phyloP scores from a whole-genome alignment of 1,140 invertebrate genomes.

The Onthophagus taurus region DNA sequence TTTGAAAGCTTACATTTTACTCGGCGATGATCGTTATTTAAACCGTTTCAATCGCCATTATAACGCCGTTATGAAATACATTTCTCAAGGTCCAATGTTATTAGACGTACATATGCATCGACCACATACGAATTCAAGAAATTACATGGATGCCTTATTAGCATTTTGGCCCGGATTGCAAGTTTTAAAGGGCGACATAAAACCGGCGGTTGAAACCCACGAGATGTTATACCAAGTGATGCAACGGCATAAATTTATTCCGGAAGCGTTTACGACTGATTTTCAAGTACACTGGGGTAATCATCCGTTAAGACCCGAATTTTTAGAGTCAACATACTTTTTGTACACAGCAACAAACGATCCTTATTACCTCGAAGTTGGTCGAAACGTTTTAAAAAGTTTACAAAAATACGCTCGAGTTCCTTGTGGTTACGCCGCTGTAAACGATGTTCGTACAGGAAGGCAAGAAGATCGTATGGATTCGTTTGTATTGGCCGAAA shows the following conservation, averaged over 20 bases:
- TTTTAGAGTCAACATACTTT: slow-evolving; percentile 97
- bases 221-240: slow-evolving; percentile 95
- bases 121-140: slow-evolving; percentile 87
- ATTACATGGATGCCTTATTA: slow-evolving; percentile 95
- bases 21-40: slow-evolving; percentile 82
- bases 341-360: slow-evolving; percentile 91
- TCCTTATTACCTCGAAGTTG: slow-evolving; percentile 91
- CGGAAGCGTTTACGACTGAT: slow-evolving; percentile 93
- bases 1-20: slow-evolving; percentile 81
- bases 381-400: slow-evolving; percentile 80
- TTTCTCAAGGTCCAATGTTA: slow-evolving; percentile 89
- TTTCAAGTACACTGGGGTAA: slow-evolving; percentile 97
- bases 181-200: slow-evolving; percentile 87
- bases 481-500: slow-evolving; percentile 95
- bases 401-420: slow-evolving; percentile 85
- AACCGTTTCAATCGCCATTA: slow-evolving; percentile 94
- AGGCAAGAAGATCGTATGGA: slow-evolving; percentile 91
- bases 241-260: slow-evolving; percentile 94
- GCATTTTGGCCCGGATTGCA: slow-evolving; percentile 98
- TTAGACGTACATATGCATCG: slow-evolving; percentile 98
- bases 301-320: slow-evolving; percentile 93
- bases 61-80: slow-evolving; percentile 96
- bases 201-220: slow-evolving; percentile 94
- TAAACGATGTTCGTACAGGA: slow-evolving; percentile 85
- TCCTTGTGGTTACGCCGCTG: slow-evolving; percentile 93